Base-by-base conservation (phyloP, 2,888 invertebrate species). In the Scrobipalpa costella region DNA sequence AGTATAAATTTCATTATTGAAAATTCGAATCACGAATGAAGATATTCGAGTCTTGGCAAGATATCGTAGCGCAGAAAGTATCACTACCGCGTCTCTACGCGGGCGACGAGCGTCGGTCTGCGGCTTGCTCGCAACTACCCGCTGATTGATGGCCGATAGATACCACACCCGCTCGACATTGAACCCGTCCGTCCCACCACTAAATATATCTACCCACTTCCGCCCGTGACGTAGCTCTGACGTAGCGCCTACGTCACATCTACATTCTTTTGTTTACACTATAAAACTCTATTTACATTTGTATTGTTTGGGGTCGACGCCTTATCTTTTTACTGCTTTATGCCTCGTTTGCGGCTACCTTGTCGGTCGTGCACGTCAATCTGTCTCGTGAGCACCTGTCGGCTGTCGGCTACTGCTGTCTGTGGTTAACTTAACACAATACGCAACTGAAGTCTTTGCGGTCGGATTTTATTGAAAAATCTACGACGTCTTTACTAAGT, bases 141-240 rank as follows among this genome's bases (percentile, higher is more conserved):
- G 78, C 73, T 90, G 90, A 90, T 91, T 90, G 90, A 91, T 90
- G 88, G 85, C 72, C 90, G 83, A 90, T 90, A 88, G 90, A 89
- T 88, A 81, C 81, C 64, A 15, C 55, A 55, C 55, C 52, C 55
- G 55, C 27, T 63, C 60, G 72, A 76, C 79, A 87, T 90, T 90
- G 90, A 91, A 90, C 90, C 90, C 90, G 90, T 90, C 85, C 90
- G 84, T 75, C 79, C 76, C 79, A 75, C 76, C 81, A 78, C 77
- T 84, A 84, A 85, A 86, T 84, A 87, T 83, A 88, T 87, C 86
- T 86, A 85, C 78, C 85, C 83, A 88, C 89, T 86, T 90, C 90
- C 89, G 88, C 73, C 79, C 76, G 87, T 90, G 90, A 89, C 90
- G 90, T 87, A 86, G 79, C 72, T 67, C 67, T 86, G 87, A 86